These are phyloP conservation scores for Eupristina koningsbergeri DNA, from an alignment of 1,140 invertebrate species.

Conservation along the genomic window DNA sequence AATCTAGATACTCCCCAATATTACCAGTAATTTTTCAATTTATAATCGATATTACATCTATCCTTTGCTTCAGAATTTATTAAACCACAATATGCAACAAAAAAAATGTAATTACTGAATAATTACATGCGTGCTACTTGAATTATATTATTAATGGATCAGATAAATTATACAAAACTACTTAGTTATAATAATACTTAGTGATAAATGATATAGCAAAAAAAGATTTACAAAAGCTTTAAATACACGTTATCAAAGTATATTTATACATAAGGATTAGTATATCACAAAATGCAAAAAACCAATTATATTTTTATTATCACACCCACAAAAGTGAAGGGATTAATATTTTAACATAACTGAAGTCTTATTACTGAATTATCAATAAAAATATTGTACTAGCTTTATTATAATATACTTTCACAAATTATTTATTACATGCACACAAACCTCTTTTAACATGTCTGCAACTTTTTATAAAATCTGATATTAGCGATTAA, in stretches of 20 bases:
- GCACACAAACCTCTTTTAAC: background rate
- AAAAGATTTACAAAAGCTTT: background rate
- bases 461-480: background rate
- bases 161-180: background rate
- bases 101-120: background rate
- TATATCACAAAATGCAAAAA: background rate
- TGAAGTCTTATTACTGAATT: background rate
- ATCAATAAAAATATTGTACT: background rate
- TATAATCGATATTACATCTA: background rate
- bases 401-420: background rate
- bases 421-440: background rate
- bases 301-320: background rate
- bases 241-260: background rate
- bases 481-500: background rate
- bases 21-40: background rate
- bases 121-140: background rate
- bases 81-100: background rate
- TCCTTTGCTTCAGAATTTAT: background rate
- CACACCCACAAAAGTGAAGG: conserved; percentile 9
- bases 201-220: background rate
- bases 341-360: background rate
- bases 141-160: background rate
- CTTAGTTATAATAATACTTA: background rate
- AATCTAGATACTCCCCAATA: no score
- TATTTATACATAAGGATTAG: background rate